Evolutionary conservation across 2,888 invertebrate species (phyloP).

Genomic region (Habrosyne pyritoides): DNA sequence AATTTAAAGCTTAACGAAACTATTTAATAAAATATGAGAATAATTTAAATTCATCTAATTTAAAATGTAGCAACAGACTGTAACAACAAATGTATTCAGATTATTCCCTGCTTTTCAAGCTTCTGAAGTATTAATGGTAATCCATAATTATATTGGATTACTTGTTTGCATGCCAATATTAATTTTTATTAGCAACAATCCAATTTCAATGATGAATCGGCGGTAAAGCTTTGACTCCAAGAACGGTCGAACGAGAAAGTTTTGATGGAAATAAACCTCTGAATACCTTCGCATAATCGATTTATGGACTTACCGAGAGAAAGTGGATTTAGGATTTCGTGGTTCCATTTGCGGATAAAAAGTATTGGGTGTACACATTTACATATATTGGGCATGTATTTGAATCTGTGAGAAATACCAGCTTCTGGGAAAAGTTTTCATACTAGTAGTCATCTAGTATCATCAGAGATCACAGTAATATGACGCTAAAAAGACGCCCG

Average conservation of each 20-base stretch:
- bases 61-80: no score
- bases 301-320: conserved; percentile 23
- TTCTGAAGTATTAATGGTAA: background rate
- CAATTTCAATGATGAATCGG: conserved; percentile 6
- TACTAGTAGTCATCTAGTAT: background rate
- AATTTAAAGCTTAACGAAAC: no score
- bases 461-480: background rate
- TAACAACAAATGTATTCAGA: no score
- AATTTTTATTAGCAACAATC: background rate
- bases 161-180: background rate
- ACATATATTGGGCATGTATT: conserved; percentile 13
- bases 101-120: no score
- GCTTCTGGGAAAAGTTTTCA: conserved; percentile 9
- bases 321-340: conserved; percentile 23
- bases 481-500: background rate
- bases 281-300: conserved; percentile 27
- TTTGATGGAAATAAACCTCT: conserved; percentile 23
- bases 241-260: conserved; percentile 19
- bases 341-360: conserved; percentile 16
- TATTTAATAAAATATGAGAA: no score
- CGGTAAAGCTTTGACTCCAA: conserved; percentile 13
- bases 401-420: conserved; percentile 9
- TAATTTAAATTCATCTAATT: no score
- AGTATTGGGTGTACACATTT: conserved; percentile 17
- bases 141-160: no score